Percentiles rank a stretch among this genome's conserved stretches.
Evolutionary conservation across 2,113 vertebrate genomes (phyloP).

Genomic region (Fulica atra): DNA sequence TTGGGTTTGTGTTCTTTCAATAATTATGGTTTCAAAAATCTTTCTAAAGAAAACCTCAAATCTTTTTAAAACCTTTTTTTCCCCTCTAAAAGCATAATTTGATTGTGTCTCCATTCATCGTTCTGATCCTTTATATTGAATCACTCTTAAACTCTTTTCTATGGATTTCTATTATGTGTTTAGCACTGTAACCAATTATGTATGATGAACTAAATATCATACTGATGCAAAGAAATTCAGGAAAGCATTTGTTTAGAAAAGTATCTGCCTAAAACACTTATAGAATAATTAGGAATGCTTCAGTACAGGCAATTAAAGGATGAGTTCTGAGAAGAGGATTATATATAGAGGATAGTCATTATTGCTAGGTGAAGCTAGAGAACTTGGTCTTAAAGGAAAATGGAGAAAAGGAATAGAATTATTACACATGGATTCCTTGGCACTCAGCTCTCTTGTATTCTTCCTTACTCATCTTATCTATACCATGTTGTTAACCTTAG

Average conservation of each 20-base stretch:
- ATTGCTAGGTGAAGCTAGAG: background rate
- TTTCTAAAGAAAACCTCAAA: background rate
- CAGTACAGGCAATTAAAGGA: background rate
- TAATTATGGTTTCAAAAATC: background rate
- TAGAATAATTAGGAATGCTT: background rate
- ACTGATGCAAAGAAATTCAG: background rate
- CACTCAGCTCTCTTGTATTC: background rate
- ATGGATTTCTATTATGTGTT: background rate
- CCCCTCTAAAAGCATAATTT: background rate
- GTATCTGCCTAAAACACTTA: background rate
- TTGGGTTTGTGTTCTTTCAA: fast-evolving
- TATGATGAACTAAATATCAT: background rate
- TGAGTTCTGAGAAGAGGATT: background rate
- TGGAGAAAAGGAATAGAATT: background rate
- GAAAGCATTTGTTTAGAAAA: background rate
- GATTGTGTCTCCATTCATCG: background rate
- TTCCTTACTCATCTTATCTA: background rate
- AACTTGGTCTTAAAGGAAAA: background rate
- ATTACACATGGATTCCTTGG: background rate
- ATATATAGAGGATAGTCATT: background rate
- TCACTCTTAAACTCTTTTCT: background rate
- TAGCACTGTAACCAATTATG: background rate
- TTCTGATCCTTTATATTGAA: background rate
- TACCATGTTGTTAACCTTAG: background rate
- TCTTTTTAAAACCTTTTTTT: background rate